A percentile compares a stretch with the other conserved stretches of the same genome.
Evolutionary conservation across 2,113 vertebrate species (phyloP).

Genomic region (Chloebia gouldiae): DNA sequence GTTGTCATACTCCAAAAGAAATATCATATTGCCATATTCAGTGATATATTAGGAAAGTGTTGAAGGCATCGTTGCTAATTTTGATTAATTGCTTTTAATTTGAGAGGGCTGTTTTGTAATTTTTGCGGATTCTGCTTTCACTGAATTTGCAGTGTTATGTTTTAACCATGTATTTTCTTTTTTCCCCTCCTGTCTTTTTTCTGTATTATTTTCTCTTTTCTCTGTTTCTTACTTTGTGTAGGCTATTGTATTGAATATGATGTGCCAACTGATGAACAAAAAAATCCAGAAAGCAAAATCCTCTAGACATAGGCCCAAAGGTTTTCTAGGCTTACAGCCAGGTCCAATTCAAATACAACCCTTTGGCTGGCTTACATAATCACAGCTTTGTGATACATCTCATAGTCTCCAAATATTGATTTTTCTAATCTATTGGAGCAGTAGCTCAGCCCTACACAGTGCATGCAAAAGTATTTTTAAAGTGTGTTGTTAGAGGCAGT

Average conservation of each 20-base stretch:
- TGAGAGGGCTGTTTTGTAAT: background rate
- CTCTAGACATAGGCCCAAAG: background rate
- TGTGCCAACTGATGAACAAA: constrained; percentile 12
- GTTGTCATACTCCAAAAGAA: background rate
- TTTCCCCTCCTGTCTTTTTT: background rate
- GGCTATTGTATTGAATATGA: background rate
- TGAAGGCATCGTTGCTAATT: background rate
- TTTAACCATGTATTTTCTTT: background rate
- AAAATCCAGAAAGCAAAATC: constrained; percentile 25
- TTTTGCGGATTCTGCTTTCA: background rate
- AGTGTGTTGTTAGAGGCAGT: background rate
- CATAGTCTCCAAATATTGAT: constrained; percentile 45
- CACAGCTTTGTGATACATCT: constrained; percentile 31
- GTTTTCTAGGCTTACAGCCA: constrained; percentile 43
- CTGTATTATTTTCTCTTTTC: background rate
- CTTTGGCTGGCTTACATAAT: constrained; percentile 43
- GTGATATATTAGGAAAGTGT: background rate
- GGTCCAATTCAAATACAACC: background rate
- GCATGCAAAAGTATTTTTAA: constrained; percentile 9
- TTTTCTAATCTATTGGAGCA: constrained; percentile 48
- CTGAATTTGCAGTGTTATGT: background rate
- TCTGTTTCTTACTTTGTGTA: background rate
- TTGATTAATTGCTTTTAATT: background rate
- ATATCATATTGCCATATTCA: background rate
- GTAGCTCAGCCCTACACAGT: background rate